Conservation (phyloP, 2,113 vertebrate species). For the Atrichornis clamosus region DNA sequence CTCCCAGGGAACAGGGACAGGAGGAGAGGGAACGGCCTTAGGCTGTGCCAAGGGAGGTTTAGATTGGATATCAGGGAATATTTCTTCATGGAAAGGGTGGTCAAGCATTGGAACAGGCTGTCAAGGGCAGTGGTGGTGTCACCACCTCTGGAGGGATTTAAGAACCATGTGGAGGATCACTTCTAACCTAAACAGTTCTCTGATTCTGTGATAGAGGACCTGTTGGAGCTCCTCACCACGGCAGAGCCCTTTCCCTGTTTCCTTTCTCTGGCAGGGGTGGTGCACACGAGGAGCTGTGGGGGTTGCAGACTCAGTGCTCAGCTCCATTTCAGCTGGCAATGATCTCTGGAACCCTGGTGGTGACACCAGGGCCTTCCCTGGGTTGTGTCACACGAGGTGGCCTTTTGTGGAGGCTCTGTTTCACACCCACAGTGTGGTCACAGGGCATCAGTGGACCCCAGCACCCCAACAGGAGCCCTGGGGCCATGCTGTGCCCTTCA, state of each 20-base stretch:
- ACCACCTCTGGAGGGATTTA: background rate
- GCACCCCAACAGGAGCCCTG: background rate
- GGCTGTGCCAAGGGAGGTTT: background rate
- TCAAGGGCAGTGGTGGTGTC: background rate
- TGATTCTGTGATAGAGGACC: background rate
- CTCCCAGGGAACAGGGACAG: background rate
- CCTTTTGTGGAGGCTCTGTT: background rate
- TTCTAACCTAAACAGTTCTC: background rate
- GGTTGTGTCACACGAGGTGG: background rate
- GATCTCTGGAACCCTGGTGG: background rate
- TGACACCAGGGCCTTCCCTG: background rate
- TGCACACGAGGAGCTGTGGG: background rate
- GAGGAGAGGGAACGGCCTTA: background rate
- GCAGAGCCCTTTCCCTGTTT: background rate
- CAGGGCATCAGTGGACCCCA: background rate
- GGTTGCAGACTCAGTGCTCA: background rate
- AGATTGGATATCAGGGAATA: background rate
- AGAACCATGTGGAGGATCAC: background rate
- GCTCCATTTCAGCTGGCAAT: background rate
- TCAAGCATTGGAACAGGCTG: background rate
- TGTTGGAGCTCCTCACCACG: background rate
- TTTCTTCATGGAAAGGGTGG: background rate
- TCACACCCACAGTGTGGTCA: fast-evolving
- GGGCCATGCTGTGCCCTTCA: background rate
- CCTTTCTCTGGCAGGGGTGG: background rate